These are phyloP conservation scores for Phortica magna DNA, from an alignment of 2,888 invertebrate species.

Conservation along the genomic window DNA sequence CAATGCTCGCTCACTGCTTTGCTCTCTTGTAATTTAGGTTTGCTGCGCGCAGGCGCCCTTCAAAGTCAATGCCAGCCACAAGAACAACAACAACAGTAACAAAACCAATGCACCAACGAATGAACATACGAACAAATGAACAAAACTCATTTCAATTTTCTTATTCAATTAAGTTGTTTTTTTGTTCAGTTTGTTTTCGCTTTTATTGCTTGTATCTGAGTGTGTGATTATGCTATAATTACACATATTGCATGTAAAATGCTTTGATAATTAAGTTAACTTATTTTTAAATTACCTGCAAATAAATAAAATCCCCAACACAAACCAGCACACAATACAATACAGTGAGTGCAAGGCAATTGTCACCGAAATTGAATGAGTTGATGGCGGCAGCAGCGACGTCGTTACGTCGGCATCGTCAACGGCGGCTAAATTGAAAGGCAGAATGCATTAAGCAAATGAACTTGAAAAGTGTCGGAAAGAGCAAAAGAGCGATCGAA, in stretches of 20 bases:
- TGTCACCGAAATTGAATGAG: neutral
- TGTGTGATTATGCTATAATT: neutral
- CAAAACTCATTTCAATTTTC: neutral
- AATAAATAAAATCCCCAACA: neutral
- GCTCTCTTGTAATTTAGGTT: neutral
- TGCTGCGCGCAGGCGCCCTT: slow-evolving; percentile 21
- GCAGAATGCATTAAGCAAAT: too few species aligned
- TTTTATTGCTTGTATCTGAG: neutral
- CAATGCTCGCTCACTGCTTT: slow-evolving; percentile 11
- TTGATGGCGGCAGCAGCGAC: too few species aligned
- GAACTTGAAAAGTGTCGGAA: too few species aligned
- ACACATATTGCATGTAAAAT: slow-evolving; percentile 27
- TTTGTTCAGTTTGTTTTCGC: neutral
- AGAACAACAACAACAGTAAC: neutral
- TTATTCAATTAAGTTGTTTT: neutral
- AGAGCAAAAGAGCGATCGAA: too few species aligned
- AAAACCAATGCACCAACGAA: slow-evolving; percentile 21
- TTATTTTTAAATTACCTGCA: slow-evolving; percentile 37
- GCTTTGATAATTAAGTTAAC: slow-evolving; percentile 49
- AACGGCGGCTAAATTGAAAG: too few species aligned
- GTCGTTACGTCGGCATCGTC: too few species aligned
- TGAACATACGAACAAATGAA: slow-evolving; percentile 4
- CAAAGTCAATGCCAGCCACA: slow-evolving; percentile 34
- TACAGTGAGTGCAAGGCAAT: neutral
- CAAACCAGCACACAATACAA: neutral